Percentiles rank a stretch among this genome's conserved stretches.
Evolutionary conservation across 2,113 vertebrate species (phyloP).

Genomic region (Amia ocellicauda): DNA sequence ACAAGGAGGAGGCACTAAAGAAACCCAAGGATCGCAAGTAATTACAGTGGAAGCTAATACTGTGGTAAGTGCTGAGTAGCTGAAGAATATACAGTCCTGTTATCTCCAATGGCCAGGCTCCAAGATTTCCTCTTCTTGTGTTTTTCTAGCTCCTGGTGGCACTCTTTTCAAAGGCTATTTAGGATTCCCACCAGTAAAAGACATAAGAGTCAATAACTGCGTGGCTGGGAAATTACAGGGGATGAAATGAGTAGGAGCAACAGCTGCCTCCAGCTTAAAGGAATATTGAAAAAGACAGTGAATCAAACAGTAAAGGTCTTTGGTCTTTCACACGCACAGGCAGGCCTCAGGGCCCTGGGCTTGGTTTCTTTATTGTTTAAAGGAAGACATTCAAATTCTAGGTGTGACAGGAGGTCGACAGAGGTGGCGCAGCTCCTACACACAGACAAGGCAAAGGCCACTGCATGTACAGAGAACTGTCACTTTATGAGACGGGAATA

Average conservation of each 20-base stretch:
- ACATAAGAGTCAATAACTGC: not conserved
- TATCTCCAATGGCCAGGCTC: slow-evolving; percentile 38
- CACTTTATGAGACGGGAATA: too few species aligned
- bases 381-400: too few species aligned
- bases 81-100: slow-evolving; percentile 37
- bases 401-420: too few species aligned
- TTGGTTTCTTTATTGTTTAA: too few species aligned
- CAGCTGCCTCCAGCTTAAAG: not conserved
- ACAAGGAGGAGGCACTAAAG: slow-evolving; percentile 27
- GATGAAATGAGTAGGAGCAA: not conserved
- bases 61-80: slow-evolving; percentile 50
- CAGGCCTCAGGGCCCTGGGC: not conserved
- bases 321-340: not conserved
- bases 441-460: too few species aligned
- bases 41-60: slow-evolving; percentile 54
- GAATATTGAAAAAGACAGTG: not conserved
- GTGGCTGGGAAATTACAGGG: not conserved
- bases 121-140: slow-evolving; percentile 26
- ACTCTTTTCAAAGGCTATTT: slow-evolving; percentile 31
- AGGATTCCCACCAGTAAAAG: slow-evolving; percentile 11
- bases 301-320: not conserved
- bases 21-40: slow-evolving; percentile 42
- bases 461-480: too few species aligned
- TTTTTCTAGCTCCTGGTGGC: slow-evolving; percentile 14
- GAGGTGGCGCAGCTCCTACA: too few species aligned